Evolutionary conservation across 1,140 invertebrate genomes (phyloP).

Genomic region (Venturia canescens): DNA sequence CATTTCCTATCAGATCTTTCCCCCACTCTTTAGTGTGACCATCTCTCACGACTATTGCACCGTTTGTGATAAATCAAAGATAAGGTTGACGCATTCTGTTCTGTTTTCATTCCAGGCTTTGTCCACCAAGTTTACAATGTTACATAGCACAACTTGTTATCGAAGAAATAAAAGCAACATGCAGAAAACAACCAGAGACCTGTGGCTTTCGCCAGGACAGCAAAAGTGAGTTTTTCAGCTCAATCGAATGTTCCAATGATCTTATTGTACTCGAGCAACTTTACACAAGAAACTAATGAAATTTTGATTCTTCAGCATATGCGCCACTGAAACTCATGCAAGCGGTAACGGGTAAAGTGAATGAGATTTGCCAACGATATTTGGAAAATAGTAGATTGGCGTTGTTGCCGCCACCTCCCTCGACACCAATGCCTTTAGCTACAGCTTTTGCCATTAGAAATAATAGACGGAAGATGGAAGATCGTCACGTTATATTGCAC

Average conservation of each 20-base stretch:
- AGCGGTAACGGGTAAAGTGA: slow-evolving; percentile 83
- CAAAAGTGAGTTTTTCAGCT: slow-evolving; percentile 76
- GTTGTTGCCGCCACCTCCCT: slow-evolving; percentile 77
- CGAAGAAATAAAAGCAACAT: slow-evolving; percentile 80
- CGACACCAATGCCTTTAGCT: slow-evolving; percentile 75
- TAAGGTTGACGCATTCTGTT: not conserved
- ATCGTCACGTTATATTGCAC: slow-evolving; percentile 87
- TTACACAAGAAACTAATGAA: slow-evolving; percentile 2
- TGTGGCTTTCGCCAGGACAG: slow-evolving; percentile 80
- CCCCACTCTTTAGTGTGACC: too few species aligned
- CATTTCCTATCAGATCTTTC: too few species aligned
- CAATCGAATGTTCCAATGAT: slow-evolving; percentile 2
- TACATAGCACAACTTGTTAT: slow-evolving; percentile 81
- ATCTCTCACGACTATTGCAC: too few species aligned
- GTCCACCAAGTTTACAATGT: slow-evolving; percentile 81
- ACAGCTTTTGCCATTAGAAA: slow-evolving; percentile 86
- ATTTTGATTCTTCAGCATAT: slow-evolving; percentile 79
- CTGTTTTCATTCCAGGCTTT: slow-evolving; percentile 79
- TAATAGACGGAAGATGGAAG: slow-evolving; percentile 90
- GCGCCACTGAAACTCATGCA: slow-evolving; percentile 85
- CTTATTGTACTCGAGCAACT: not conserved
- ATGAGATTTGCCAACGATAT: slow-evolving; percentile 83
- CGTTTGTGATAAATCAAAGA: too few species aligned
- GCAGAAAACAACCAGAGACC: slow-evolving; percentile 80
- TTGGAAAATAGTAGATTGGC: slow-evolving; percentile 80